Conservation (phyloP, 2,113 vertebrate species). For the Seriola dumerili region DNA sequence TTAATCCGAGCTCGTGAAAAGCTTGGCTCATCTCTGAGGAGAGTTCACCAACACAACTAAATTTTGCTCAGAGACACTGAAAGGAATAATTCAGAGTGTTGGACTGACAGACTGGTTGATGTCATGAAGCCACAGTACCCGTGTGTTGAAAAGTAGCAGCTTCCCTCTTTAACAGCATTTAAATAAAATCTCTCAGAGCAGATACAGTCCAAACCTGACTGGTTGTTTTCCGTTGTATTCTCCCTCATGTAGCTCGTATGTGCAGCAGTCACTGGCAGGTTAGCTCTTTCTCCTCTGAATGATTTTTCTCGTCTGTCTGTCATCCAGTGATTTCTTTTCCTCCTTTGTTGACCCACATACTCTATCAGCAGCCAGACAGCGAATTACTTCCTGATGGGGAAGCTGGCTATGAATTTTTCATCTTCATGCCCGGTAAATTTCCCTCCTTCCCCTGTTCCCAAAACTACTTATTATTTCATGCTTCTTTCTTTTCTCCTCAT, state of each 20-base stretch:
- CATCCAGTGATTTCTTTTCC: conserved; percentile 27
- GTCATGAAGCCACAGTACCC: no score
- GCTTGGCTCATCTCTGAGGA: no score
- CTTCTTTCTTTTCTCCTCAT: conserved; percentile 27
- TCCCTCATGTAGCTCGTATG: neutral
- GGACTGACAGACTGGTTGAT: no score
- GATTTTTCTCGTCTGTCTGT: conserved; percentile 38
- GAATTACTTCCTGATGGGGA: conserved; percentile 66
- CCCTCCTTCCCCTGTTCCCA: conserved; percentile 35
- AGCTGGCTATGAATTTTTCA: conserved; percentile 82
- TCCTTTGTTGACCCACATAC: conserved; percentile 78
- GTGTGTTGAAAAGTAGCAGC: neutral
- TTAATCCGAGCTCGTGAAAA: no score
- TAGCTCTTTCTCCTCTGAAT: neutral
- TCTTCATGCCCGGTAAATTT: conserved; percentile 65
- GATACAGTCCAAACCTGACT: neutral
- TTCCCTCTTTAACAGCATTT: neutral
- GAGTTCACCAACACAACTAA: no score
- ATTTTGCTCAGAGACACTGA: no score
- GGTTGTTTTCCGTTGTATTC: conserved; percentile 2
- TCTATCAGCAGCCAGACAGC: conserved; percentile 66
- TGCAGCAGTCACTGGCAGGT: conserved; percentile 22
- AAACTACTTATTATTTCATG: conserved; percentile 80
- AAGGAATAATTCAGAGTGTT: no score
- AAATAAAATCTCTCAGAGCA: neutral